Base-by-base conservation (phyloP, 2,113 vertebrate genomes). In the Ictalurus punctatus region DNA sequence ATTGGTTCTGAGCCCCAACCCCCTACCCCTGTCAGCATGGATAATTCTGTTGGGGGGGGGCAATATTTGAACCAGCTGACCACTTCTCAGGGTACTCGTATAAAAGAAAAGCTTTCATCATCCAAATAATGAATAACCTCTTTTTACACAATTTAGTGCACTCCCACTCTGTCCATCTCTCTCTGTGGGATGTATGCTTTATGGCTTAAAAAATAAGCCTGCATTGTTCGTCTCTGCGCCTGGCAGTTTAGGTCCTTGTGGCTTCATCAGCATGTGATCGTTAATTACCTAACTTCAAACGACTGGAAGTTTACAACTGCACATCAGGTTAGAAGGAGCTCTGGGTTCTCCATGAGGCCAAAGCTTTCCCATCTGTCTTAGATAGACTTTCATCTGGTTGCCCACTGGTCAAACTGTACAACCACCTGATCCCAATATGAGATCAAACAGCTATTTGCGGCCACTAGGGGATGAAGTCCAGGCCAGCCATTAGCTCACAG, bases 361-460 rank as follows among this genome's bases (percentile, higher is more conserved):
- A 30, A 25, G 52, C 58, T 83, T 73, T 73, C 37, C 40, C 79
- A 34, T 79, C 76, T 79, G 82, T 76, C 78, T 83, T 83, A 79
- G 4, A 10, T 56, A 48, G 48, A 54, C 63, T 83, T 88, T 88
- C 19, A 69, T 83, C 78, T 88, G 67, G 65, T 58, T 56, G 83
- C 44, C 76, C 30, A 76, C 56, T 61, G 81, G 81, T 86, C 40
- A 19, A 73, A n/a, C 52, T 37, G 69, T 8, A 56, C 69, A 59
- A 83, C 67, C 58, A 71, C 79, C 37, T 87, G 90, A 88, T 86
- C 54, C 13, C 80, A 52, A 23, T 84, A 67, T 59, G 78, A 84
- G 61, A 56, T 89, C 73, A 85, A 81, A 59, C 86, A 59, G 34
- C 86, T 76, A 76, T 89, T 54, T 87, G 56, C 80, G 76, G 79